Evolutionary conservation across 2,113 vertebrate genomes (phyloP).

Genomic region (Poicephalus meyeri): DNA sequence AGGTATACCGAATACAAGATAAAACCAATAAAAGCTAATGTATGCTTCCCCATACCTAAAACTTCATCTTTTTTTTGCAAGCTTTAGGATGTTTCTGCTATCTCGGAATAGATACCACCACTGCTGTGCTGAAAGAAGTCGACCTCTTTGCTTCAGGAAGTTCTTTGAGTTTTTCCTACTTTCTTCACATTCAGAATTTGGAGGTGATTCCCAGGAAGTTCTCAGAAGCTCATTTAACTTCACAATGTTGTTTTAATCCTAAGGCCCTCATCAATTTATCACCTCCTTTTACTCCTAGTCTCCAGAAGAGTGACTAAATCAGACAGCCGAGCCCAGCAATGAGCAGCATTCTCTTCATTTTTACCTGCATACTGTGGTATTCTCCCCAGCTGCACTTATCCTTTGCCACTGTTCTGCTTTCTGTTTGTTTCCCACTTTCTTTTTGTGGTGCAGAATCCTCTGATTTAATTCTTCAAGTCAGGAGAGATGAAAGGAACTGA

Average conservation of each 20-base stretch:
- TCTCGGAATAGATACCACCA: neutral
- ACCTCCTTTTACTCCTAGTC: neutral
- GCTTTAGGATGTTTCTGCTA: neutral
- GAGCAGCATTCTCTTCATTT: neutral
- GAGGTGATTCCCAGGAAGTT: neutral
- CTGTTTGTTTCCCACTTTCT: neutral
- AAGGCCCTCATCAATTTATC: neutral
- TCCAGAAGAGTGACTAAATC: neutral
- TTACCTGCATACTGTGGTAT: neutral
- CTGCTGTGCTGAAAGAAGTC: neutral
- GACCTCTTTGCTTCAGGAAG: neutral
- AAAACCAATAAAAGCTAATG: neutral
- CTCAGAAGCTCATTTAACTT: neutral
- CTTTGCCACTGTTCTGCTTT: neutral
- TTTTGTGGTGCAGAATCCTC: neutral
- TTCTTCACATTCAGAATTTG: neutral
- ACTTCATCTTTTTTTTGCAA: neutral
- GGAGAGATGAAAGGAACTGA: neutral
- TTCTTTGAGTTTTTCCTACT: neutral
- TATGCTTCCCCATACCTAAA: neutral
- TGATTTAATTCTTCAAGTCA: neutral
- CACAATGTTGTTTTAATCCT: neutral
- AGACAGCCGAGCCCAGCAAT: neutral
- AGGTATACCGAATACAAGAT: neutral
- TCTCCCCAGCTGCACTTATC: neutral